Base-by-base conservation (phyloP, 2,797 vertebrate genomes). In the Chelidonichthys spinosus region DNA sequence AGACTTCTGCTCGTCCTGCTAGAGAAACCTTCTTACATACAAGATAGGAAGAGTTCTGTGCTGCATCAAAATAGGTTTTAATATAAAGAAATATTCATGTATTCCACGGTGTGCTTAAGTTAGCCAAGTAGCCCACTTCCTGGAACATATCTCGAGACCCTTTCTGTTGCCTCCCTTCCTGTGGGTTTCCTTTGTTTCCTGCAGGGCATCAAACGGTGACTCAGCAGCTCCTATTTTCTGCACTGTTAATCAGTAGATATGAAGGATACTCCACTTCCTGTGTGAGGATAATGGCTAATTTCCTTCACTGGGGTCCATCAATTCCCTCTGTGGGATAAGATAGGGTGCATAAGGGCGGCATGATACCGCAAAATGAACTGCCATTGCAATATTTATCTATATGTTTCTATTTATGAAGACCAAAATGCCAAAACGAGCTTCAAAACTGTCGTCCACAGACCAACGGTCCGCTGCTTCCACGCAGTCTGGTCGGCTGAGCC, bases 101-200 rank as follows among this genome's bases (percentile, higher is more conserved):
- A 6, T 56, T 7, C 35, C 11, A 13, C 36, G 25, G 25, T 25
- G 25, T n/a, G 44, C n/a, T 39, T 5, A 2, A 13, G 39, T 32
- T 15, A 25, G n/a, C 54, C 15, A 46, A 33, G 36, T 63, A 14
- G 32, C 36, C 47, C 33, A 3, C 54, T 60, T 58, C 54, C 39
- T 43, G 35, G 5, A 46, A 44, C 35, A 33, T 78, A 71, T 73
- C 58, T 63, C 15, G n/a, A 35, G 15, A 5, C 18, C 18, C 25
- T 36, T 18, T 53, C 44, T 37, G 5, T 52, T 11, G 62, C 35
- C 5, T 60, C 43, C 60, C 42, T 76, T 82, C 72, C 64, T 85
- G 79, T 63, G 44, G 53, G 37, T 74, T 89, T 89, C 72, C 69
- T 69, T 25, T 72, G 66, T 74, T 86, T 84, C 68, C 74, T 79